Conservation (phyloP, 2,113 vertebrate genomes). For the Chaetodon trifascialis region DNA sequence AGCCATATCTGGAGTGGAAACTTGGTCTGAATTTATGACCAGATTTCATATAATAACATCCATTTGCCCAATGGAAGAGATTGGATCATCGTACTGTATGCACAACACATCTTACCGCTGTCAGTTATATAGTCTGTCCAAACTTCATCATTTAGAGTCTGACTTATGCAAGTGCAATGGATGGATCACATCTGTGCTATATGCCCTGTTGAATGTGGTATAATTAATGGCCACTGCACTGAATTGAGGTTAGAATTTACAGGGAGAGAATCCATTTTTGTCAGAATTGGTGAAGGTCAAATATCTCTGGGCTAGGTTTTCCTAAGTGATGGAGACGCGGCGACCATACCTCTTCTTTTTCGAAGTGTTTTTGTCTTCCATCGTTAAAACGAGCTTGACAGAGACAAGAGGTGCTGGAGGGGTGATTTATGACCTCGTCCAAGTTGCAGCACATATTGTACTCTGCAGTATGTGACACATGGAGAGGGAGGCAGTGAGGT, state of each 20-base stretch:
- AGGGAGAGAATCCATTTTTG: slow-evolving; percentile 42
- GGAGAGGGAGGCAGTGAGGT: slow-evolving; percentile 8
- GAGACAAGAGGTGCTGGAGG: slow-evolving; percentile 9
- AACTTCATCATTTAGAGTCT: slow-evolving; percentile 3
- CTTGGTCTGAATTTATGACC: slow-evolving; percentile 30
- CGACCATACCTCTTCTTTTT: slow-evolving; percentile 30
- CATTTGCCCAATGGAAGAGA: slow-evolving; percentile 8
- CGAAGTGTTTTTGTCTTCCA: slow-evolving; percentile 44
- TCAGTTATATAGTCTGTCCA: slow-evolving; percentile 28
- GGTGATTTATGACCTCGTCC: slow-evolving; percentile 47
- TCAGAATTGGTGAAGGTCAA: slow-evolving; percentile 29
- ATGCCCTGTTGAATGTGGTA: not conserved
- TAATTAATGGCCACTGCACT: slow-evolving; percentile 49
- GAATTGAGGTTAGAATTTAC: slow-evolving; percentile 34
- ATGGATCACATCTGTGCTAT: slow-evolving; percentile 57
- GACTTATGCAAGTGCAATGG: slow-evolving; percentile 33
- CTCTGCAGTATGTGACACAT: slow-evolving; percentile 19
- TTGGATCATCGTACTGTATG: not conserved
- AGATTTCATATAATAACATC: slow-evolving; percentile 18
- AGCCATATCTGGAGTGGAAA: slow-evolving; percentile 57
- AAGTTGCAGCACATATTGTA: slow-evolving; percentile 44
- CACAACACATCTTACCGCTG: not conserved
- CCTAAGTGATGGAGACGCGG: slow-evolving; percentile 16
- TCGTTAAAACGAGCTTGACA: slow-evolving; percentile 37
- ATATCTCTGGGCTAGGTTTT: slow-evolving; percentile 34